Conservation (phyloP, 2,113 vertebrate species). For the Peucedramus taeniatus region DNA sequence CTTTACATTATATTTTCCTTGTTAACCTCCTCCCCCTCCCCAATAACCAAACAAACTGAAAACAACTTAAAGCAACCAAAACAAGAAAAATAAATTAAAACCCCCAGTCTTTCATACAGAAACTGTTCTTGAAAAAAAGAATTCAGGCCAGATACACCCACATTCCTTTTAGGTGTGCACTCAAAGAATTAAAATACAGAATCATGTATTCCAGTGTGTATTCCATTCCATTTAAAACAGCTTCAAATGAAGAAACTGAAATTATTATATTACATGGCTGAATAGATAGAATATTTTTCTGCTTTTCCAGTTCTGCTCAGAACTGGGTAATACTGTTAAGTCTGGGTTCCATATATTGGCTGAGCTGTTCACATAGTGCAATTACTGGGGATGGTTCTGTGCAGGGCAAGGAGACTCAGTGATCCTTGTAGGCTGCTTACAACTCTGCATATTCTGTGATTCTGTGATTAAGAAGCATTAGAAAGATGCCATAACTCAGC, state of each 20-base stretch:
- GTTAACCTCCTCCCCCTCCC: no score
- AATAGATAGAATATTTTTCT: not conserved
- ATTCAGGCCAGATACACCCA: not conserved
- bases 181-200: not conserved
- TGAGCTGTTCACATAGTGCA: not conserved
- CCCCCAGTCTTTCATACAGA: accelerated
- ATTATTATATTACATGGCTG: not conserved
- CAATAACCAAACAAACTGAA: not conserved
- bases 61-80: accelerated
- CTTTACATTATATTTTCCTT: not conserved
- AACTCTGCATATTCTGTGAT: not conserved
- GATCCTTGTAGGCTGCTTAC: not conserved
- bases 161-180: not conserved
- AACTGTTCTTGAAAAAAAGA: not conserved
- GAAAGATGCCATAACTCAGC: not conserved
- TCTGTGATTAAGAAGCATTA: not conserved
- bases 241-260: not conserved
- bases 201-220: not conserved
- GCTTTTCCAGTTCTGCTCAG: not conserved
- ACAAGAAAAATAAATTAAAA: not conserved
- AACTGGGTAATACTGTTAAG: not conserved
- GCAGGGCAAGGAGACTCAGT: not conserved
- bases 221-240: not conserved
- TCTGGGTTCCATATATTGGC: not conserved
- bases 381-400: no score